Evolutionary conservation across 53 echinoderm and acorn worm species (phyloP), one percentile per base, ranked within the genome.

Genomic region (Luidia sarsii): DNA sequence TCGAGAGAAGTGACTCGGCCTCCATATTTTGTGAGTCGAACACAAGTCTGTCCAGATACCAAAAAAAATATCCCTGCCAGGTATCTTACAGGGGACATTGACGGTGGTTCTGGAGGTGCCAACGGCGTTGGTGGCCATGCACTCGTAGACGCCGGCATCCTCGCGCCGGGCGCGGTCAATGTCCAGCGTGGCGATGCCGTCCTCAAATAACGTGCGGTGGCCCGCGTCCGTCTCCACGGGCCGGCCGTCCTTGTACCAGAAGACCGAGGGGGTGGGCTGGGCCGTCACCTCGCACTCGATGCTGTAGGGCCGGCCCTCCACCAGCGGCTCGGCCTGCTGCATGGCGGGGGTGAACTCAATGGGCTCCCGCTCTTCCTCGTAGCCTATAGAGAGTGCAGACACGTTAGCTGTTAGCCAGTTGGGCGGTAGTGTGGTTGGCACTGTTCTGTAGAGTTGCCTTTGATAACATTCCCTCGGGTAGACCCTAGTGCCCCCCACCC

Each of bases 191-290:
- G 90, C 88, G 57, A 90, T 87, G 66, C 90, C 92, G 35, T 95
- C 90, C 67, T 82, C 87, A 66, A 90, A 90, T 27, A 88, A 81
- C 33, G 85, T 68, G 39, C 92, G 85, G 37, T 90, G 80, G 50
- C 90, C 49, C 31, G 82, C 84, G 32, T 92, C 88, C 43, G 85
- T 82, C 25, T 70, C 70, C 7, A 95, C 79, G 8, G 88, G 85
- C 61, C 82, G 75, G 34, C 95, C 95, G 81, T 95, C 92, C 57
- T 92, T 95, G 73, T 92, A 95, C 95, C 95, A 95, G 8, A 86
- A 90, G 41, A 95, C 81, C 16, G 75, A 82, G 34, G 95, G 95
- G 32, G 80, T 77, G 27, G 95, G 95, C 25, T 79, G 38, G 48
- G 88, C 92, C 28, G 46, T 61, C 22, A 95, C 85, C 32, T 90